These are phyloP conservation scores for Pseudococcus viburni DNA, from an alignment of 2,888 invertebrate species.

Conservation along the genomic window DNA sequence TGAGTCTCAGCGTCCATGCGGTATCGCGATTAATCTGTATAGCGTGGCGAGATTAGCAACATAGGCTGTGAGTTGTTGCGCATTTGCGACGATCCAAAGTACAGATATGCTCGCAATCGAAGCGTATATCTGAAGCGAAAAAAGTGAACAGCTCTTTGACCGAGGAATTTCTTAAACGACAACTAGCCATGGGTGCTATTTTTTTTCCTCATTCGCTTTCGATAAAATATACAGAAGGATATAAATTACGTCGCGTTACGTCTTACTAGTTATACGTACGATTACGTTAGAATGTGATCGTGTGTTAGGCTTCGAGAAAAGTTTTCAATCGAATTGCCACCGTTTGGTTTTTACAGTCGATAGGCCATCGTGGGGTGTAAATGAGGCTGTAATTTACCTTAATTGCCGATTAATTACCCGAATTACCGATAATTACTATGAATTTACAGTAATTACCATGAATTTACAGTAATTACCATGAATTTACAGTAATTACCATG, in stretches of 20 bases:
- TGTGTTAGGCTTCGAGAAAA: not conserved
- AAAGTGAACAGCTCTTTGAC: not conserved
- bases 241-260: not conserved
- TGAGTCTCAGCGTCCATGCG: not conserved
- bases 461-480: no score
- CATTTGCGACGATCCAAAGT: not conserved
- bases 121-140: not conserved
- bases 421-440: no score
- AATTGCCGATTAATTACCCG: no score
- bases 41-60: conserved; percentile 23
- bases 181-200: not conserved
- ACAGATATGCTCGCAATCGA: not conserved
- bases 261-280: not conserved
- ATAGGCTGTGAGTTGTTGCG: not conserved
- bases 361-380: no score
- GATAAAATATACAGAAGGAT: not conserved
- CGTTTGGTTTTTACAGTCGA: no score
- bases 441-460: no score
- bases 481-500: no score
- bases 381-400: no score
- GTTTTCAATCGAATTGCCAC: no score
- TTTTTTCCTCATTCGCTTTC: not conserved
- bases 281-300: not conserved
- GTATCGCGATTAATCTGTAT: conserved; percentile 18
- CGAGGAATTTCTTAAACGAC: not conserved